These are phyloP conservation scores for Drosophila stalkeri DNA, from an alignment of 2,888 invertebrate genomes.

Conservation along the genomic window DNA sequence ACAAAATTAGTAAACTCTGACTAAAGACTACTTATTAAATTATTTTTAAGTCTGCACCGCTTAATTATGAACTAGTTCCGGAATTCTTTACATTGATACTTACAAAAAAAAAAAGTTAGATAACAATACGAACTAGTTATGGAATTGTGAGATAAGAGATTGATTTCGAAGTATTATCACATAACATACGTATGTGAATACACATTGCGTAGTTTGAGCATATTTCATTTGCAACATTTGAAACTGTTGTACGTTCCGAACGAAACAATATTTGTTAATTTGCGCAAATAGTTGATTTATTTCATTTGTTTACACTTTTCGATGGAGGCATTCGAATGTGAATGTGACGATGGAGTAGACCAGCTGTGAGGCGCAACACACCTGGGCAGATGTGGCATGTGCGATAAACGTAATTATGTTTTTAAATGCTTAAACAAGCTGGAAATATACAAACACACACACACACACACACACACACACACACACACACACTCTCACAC, in stretches of 20 bases:
- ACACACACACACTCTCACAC: constrained; percentile 27
- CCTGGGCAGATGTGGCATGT: constrained; percentile 20
- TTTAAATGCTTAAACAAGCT: constrained; percentile 50
- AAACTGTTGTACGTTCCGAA: constrained; percentile 7
- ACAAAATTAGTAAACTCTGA: background rate
- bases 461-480: background rate
- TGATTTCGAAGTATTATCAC: background rate
- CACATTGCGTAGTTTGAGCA: background rate
- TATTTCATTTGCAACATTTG: constrained; percentile 1
- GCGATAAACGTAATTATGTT: constrained; percentile 56
- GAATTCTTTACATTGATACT: background rate
- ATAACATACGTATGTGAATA: background rate
- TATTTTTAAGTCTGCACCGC: background rate
- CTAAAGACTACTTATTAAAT: no score
- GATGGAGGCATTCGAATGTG: background rate
- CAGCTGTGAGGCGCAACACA: constrained; percentile 7
- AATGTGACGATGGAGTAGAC: background rate
- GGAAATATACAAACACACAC: constrained; percentile 9
- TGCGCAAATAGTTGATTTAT: constrained; percentile 15
- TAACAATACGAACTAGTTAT: background rate
- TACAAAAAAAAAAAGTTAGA: background rate
- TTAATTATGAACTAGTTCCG: background rate
- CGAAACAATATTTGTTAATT: constrained; percentile 2
- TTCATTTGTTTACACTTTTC: constrained; percentile 7
- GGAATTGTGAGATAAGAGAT: background rate